Base-by-base conservation (phyloP, 2,888 invertebrate genomes). In the Plutella xylostella region DNA sequence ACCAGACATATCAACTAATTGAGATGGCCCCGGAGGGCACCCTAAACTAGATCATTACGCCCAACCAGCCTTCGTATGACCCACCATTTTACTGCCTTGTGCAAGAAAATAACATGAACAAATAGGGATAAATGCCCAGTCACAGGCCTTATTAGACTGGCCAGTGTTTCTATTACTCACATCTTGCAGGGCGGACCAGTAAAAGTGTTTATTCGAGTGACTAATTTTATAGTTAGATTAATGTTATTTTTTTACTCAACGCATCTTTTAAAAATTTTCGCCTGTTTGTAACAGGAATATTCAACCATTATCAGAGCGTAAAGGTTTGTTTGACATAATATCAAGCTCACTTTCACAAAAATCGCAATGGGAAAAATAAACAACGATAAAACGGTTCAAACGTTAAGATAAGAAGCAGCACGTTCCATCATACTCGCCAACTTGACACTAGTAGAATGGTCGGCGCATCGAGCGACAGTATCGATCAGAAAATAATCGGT, bases 391-490 rank as follows among this genome's bases (percentile, higher is more conserved):
- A n/a, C n/a, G n/a, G n/a, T n/a, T n/a, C n/a, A n/a, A n/a, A n/a
- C n/a, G n/a, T n/a, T n/a, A n/a, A n/a, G n/a, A n/a, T n/a, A n/a
- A n/a, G n/a, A n/a, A n/a, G n/a, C n/a, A n/a, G n/a, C n/a, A n/a
- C n/a, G n/a, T n/a, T n/a, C n/a, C n/a, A n/a, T n/a, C n/a, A n/a
- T n/a, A n/a, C 37, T 5, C 19, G 37, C 37, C 37, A 37, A 18
- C n/a, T n/a, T n/a, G n/a, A n/a, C n/a, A n/a, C n/a, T n/a, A n/a
- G n/a, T n/a, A n/a, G n/a, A n/a, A n/a, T n/a, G n/a, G n/a, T n/a
- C n/a, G n/a, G n/a, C n/a, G n/a, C n/a, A n/a, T 63, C 73, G 77
- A 79, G 74, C 76, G 79, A 78, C 78, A 77, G 72, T 83, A 83
- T 82, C 78, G 80, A 82, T 76, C 77, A 68, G 67, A 37, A 67